Evolutionary conservation across 2,888 invertebrate genomes (phyloP).

Genomic region (Apodemia duryi): DNA sequence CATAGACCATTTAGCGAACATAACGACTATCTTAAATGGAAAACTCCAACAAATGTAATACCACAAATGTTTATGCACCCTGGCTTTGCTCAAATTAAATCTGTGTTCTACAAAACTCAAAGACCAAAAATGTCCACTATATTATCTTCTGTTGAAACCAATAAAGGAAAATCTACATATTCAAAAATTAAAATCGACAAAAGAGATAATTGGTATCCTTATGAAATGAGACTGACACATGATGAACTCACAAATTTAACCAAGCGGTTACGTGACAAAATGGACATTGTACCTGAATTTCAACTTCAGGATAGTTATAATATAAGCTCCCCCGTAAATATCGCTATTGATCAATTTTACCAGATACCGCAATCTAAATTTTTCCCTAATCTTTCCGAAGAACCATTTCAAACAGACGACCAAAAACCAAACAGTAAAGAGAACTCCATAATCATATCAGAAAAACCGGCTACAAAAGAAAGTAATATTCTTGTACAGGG

Average conservation of each 20-base stretch:
- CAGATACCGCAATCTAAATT: slow-evolving; percentile 46
- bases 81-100: slow-evolving; percentile 43
- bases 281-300: slow-evolving; percentile 30
- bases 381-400: slow-evolving; percentile 46
- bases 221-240: slow-evolving; percentile 43
- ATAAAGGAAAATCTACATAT: slow-evolving; percentile 39
- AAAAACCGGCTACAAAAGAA: slow-evolving; percentile 33
- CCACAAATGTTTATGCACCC: slow-evolving; percentile 39
- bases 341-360: slow-evolving; percentile 39
- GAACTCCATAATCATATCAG: slow-evolving; percentile 40
- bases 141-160: slow-evolving; percentile 43
- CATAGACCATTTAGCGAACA: slow-evolving; percentile 57
- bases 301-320: slow-evolving; percentile 26
- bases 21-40: slow-evolving; percentile 20
- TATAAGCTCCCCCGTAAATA: slow-evolving; percentile 30
- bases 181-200: slow-evolving; percentile 39
- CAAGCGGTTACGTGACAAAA: slow-evolving; percentile 27
- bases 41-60: background rate
- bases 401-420: slow-evolving; percentile 37
- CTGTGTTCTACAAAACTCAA: slow-evolving; percentile 44
- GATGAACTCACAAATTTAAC: slow-evolving; percentile 40
- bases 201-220: slow-evolving; percentile 32
- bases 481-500: slow-evolving; percentile 37
- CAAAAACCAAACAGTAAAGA: slow-evolving; percentile 35
- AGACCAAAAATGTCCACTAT: slow-evolving; percentile 51